Base-by-base conservation (phyloP, 2,113 vertebrate genomes). In the Piprites chloris region DNA sequence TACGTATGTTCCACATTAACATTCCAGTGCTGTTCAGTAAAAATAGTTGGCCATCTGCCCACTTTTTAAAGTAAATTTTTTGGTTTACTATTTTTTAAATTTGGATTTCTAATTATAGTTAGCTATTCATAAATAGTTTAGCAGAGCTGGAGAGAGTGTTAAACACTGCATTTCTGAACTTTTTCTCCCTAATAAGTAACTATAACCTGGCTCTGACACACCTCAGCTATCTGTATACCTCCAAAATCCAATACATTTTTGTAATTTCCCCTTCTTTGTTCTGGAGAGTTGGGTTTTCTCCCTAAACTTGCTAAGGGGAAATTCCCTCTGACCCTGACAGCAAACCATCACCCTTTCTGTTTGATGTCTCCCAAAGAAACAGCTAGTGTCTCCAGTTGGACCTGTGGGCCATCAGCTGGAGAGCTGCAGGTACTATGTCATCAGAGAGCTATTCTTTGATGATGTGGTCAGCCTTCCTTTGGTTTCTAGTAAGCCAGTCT, bases 1-100 rank as follows among this genome's bases (percentile, higher is more conserved):
- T 96, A 23, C 33, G 2, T 95, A 96, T 96, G 93, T 90, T 85
- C 74, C 2, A 1, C 68, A 97, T 97, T 95, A 97, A 95, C 85
- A 97, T 97, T 96, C 95, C 94, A 95, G 61, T 83, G 75, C 33
- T 95, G n/a, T 79, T 96, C 87, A 93, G 86, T 96, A 96, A 97
- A 97, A 95, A 89, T 80, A n/a, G 50, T 81, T 97, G 92, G 89
- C 62, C 18, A 76, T 50, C 32, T 94, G 92, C 88, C 94, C 85
- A 80, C 79, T 81, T 88, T 81, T 96, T 85, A 95, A 97, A 93
- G 82, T 93, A 96, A 95, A 88, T 76, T 96, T 97, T 97, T 96
- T 94, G 85, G 85, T 92, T 87, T 96, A 77, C 63, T 74, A 73
- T 93, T 93, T 95, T 95, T 95, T 72, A 89, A 90, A 95, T 82